Base-by-base conservation (phyloP, 2,113 vertebrate species). In the Oryzias curvinotus region DNA sequence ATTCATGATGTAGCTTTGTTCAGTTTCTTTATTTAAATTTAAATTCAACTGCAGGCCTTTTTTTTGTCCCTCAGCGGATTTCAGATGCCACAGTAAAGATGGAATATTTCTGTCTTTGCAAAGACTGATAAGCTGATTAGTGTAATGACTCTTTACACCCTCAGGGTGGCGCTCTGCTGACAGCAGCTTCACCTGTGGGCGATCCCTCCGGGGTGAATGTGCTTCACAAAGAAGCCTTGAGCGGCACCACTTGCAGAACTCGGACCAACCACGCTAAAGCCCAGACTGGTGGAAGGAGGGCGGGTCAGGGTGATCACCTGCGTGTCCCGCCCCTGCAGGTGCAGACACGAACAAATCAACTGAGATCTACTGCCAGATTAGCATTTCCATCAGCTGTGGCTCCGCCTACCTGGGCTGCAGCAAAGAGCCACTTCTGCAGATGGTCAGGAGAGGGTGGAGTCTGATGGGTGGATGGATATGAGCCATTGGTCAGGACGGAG, bases 241-340 rank as follows among this genome's bases (percentile, higher is more conserved):
- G 93, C 84, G 79, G 90, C 93, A 65, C 87, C 65, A 46, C 73
- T 92, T 53, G 87, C 89, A 17, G 92, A 93, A 71, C 89, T 93
- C 47, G 97, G 89, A 15, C 95, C 94, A 44, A 98, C 91, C 73
- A 98, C 96, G 17, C 96, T 98, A 91, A 99, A 98, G 52, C 97
- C 97, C 30, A 99, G 92, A 18, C 96, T 95, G 57, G 94, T 95
- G 17, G 92, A 76, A 19, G 83, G 79, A n/a, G 96, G 96, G 25
- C 95, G 95, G 26, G 93, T 90, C 68, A 98, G 93, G 18, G 78
- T 85, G 71, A 96, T 93, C 52, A 87, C 81, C 83, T 96, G 93
- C 5, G 93, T 86, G 67, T 89, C 91, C 42, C 94, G 92, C 21
- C 94, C 96, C 97, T 99, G 76, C 51, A 46, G 14, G 52, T 72